phyloP scores from a whole-genome alignment of 2,113 vertebrate genomes.

The cat (Felis catus) region DNA sequence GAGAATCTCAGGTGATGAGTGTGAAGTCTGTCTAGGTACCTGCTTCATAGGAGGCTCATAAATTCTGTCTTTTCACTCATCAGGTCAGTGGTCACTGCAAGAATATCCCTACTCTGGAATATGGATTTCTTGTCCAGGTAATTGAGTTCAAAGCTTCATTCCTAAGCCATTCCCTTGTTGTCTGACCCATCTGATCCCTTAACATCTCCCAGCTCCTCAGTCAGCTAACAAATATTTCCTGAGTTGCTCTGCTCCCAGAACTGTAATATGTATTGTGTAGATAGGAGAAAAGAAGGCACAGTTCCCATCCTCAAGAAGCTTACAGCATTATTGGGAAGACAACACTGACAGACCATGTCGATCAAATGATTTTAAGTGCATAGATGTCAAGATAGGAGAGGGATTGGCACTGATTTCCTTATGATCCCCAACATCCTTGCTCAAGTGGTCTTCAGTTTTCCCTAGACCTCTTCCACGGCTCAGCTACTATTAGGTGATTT shows the following conservation, averaged over 20 bases:
- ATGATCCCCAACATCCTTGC: background rate
- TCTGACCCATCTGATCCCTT: background rate
- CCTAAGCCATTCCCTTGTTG: background rate
- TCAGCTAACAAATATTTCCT: conserved; percentile 23
- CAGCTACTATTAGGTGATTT: background rate
- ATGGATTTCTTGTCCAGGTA: conserved; percentile 99
- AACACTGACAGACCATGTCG: background rate
- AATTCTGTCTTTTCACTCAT: conserved; percentile 73
- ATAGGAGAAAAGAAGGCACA: background rate
- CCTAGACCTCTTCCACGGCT: background rate
- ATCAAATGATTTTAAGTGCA: background rate
- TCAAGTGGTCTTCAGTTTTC: background rate
- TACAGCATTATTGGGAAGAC: background rate
- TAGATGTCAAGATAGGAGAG: background rate
- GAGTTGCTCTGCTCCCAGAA: background rate
- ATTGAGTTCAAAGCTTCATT: background rate
- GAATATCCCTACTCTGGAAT: conserved; percentile 98
- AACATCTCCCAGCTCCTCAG: background rate
- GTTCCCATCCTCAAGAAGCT: background rate
- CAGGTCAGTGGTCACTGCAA: conserved; percentile 99
- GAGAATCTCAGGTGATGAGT: background rate
- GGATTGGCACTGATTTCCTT: background rate
- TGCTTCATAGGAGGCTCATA: background rate
- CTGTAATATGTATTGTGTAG: background rate
- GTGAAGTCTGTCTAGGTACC: background rate